Conservation (phyloP, 2,888 invertebrate genomes). For the Melanotus villosus region DNA sequence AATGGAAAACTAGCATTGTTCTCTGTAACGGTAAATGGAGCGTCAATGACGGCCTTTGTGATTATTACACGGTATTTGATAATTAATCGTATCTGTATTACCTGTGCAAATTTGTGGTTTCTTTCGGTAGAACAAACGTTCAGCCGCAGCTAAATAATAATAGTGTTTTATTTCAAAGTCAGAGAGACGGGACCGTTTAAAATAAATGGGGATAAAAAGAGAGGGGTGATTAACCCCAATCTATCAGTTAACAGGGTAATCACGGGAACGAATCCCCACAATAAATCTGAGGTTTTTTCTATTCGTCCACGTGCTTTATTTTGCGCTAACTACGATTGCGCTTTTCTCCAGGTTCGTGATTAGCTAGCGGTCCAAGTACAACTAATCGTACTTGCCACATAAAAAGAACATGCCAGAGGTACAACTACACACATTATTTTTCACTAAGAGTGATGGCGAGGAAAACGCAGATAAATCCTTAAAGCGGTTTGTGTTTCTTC, state of each 20-base stretch:
- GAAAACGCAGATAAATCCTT: constrained; percentile 34
- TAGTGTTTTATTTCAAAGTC: constrained; percentile 27
- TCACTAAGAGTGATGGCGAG: constrained; percentile 29
- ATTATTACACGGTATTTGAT: constrained; percentile 14
- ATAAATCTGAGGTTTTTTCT: constrained; percentile 45
- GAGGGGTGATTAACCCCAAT: constrained; percentile 46
- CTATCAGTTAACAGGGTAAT: constrained; percentile 48
- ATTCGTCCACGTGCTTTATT: constrained; percentile 42
- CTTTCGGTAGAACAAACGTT: constrained; percentile 2
- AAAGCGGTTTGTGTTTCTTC: background rate
- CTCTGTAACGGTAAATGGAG: constrained; percentile 15
- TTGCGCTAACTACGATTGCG: constrained; percentile 37
- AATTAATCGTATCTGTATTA: constrained; percentile 7
- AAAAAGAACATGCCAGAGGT: constrained; percentile 31
- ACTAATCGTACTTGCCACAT: constrained; percentile 32
- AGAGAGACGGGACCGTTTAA: constrained; percentile 31
- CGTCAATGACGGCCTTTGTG: constrained; percentile 8
- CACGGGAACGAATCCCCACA: constrained; percentile 41
- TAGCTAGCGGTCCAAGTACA: constrained; percentile 37
- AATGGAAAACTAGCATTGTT: constrained; percentile 24
- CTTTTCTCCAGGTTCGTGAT: constrained; percentile 42
- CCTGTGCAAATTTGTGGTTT: background rate
- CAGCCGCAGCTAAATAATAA: constrained; percentile 28
- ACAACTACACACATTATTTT: constrained; percentile 28
- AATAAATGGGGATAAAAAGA: constrained; percentile 42